These are phyloP conservation scores for Bombus confusus DNA, from an alignment of 1,140 invertebrate genomes.

Conservation along the genomic window DNA sequence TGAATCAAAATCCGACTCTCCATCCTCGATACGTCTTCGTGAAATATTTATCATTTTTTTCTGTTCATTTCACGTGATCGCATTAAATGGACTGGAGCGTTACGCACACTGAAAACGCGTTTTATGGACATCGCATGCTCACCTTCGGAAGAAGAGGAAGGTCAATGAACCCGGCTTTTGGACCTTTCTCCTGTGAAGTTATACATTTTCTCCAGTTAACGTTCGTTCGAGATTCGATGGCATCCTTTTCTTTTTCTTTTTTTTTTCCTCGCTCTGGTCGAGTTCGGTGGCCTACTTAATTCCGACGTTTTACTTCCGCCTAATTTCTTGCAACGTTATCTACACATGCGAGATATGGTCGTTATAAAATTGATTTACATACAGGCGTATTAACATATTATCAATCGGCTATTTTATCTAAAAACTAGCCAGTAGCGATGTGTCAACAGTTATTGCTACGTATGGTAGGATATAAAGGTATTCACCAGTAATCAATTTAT, in stretches of 20 bases:
- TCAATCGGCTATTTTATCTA: not conserved
- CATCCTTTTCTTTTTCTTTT: conserved; percentile 33
- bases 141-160: conserved; percentile 14
- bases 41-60: not conserved
- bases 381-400: not conserved
- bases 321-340: not conserved
- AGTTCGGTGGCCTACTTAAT: conserved; percentile 42
- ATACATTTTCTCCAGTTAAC: conserved; percentile 18
- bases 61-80: not conserved
- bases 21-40: not conserved
- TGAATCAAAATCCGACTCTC: not conserved
- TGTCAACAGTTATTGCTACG: too few relatives aligned
- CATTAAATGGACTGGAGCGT: conserved; percentile 1
- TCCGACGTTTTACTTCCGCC: not conserved
- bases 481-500: too few relatives aligned
- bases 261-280: not conserved
- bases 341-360: not conserved
- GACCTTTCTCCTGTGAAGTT: conserved; percentile 52
- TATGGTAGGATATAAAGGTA: too few relatives aligned
- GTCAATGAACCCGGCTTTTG: conserved; percentile 34
- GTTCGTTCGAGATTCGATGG: conserved; percentile 21
- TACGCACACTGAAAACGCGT: not conserved
- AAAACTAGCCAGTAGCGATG: not conserved
- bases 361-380: not conserved
- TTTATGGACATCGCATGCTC: not conserved